Conservation (phyloP, 2,888 invertebrate species). For the Silvanus unidentatus region DNA sequence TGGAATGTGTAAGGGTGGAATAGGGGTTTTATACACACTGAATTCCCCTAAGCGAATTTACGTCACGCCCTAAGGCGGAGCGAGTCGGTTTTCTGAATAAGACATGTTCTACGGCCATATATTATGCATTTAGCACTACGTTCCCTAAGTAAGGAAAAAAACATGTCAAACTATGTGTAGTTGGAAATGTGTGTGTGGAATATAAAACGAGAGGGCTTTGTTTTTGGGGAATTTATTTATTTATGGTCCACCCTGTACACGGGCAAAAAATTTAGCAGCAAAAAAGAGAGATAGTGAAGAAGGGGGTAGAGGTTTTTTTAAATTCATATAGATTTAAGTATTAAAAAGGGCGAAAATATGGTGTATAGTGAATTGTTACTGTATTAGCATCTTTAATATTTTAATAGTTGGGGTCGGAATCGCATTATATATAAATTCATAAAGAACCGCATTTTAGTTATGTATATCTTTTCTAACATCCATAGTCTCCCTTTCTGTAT, state of each 20-base stretch:
- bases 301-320: too few relatives aligned
- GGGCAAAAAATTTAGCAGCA: too few relatives aligned
- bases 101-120: conserved; percentile 40
- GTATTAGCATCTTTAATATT: too few relatives aligned
- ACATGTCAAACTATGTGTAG: conserved; percentile 6
- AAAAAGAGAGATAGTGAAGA: too few relatives aligned
- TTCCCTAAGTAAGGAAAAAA: conserved; percentile 10
- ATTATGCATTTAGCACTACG: conserved; percentile 38
- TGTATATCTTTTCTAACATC: neutral
- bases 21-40: conserved; percentile 8
- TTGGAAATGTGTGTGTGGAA: conserved; percentile 7
- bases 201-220: conserved; percentile 6
- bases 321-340: too few relatives aligned
- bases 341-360: too few relatives aligned
- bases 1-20: conserved; percentile 7
- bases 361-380: too few relatives aligned
- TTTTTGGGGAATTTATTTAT: neutral
- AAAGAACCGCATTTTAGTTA: conserved; percentile 1
- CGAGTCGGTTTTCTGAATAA: conserved; percentile 36
- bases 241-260: neutral
- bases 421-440: neutral
- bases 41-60: conserved; percentile 29
- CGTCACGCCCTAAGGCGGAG: conserved; percentile 40
- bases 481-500: neutral
- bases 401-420: too few relatives aligned